Conservation (phyloP, 1,140 invertebrate species). For the Drosophila parvula region DNA sequence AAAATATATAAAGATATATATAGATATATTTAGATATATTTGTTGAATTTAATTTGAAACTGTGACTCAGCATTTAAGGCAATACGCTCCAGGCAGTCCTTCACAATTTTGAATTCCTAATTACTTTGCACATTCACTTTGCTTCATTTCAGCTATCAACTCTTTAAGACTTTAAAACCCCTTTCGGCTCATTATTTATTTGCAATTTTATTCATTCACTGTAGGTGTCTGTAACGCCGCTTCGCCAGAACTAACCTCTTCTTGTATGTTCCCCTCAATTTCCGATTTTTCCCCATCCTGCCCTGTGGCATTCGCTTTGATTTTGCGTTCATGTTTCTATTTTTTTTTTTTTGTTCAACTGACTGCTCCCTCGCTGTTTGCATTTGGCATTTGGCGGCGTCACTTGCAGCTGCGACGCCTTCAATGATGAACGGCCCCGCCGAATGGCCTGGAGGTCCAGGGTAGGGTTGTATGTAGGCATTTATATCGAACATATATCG, state of each 20-base stretch:
- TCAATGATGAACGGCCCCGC: constrained; percentile 41
- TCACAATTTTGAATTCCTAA: no score
- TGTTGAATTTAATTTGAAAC: no score
- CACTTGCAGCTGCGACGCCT: constrained; percentile 55
- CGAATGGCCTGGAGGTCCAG: not conserved
- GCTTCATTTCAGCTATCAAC: no score
- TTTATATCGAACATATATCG: constrained; percentile 2
- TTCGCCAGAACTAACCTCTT: not conserved
- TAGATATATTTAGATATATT: no score
- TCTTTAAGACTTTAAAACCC: not conserved
- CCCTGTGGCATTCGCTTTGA: constrained; percentile 43
- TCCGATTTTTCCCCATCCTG: not conserved
- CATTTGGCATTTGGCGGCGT: constrained; percentile 52
- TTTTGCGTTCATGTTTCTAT: constrained; percentile 12
- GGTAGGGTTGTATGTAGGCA: not conserved
- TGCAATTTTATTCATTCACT: constrained; percentile 1
- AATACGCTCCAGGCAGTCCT: no score
- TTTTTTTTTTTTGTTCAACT: constrained; percentile 14
- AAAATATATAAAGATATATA: no score
- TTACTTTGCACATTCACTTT: no score
- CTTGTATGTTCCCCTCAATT: not conserved
- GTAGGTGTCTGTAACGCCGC: not conserved
- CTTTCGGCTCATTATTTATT: constrained; percentile 4
- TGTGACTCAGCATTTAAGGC: no score
- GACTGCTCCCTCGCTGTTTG: constrained; percentile 47